Evolutionary conservation across 2,113 vertebrate genomes (phyloP), one percentile per base, ranked within the genome.

Genomic region (Gavialis gangeticus): DNA sequence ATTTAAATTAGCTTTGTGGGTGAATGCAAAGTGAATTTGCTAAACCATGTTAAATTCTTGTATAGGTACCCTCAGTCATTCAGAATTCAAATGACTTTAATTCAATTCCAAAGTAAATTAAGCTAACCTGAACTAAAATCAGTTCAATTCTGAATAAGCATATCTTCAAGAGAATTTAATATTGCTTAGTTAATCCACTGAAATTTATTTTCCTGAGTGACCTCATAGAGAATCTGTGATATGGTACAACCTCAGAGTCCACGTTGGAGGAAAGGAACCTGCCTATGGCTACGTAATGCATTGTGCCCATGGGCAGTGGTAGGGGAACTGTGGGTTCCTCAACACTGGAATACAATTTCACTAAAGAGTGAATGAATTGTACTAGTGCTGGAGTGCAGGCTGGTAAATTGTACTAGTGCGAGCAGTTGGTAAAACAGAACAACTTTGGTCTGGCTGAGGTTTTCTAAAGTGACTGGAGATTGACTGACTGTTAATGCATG

Each of bases 21-120:
- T 46, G 46, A 46, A 46, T 46, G 9, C 46, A 46, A 46, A 46
- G 46, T 46, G 9, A 46, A 46, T 46, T 46, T 12, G 0, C 82
- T 97, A 97, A 97, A 94, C 96, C 92, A 82, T 87, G 58, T 96
- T 75, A 85, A 91, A 89, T 10, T 28, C 92, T 89, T 95, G 83
- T 85, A 71, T 18, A 69, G 94, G 87, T 95, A 97, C 91, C 94
- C 91, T 96, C 93, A 95, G 96, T 96, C 96, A 88, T 96, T 96
- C 96, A 88, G 95, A 95, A 96, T 96, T 97, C 96, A 93, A 93
- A 71, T 27, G 66, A 96, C 92, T 79, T 95, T 94, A 69, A 97
- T 96, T 92, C 96, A 94, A 97, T 97, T 96, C 87, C 89, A 93
- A 93, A 95, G 95, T 91, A 94, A 96, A 95, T 95, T 91, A 91